Conservation (phyloP, 2,888 invertebrate genomes). For the Criorhina ranunculi region DNA sequence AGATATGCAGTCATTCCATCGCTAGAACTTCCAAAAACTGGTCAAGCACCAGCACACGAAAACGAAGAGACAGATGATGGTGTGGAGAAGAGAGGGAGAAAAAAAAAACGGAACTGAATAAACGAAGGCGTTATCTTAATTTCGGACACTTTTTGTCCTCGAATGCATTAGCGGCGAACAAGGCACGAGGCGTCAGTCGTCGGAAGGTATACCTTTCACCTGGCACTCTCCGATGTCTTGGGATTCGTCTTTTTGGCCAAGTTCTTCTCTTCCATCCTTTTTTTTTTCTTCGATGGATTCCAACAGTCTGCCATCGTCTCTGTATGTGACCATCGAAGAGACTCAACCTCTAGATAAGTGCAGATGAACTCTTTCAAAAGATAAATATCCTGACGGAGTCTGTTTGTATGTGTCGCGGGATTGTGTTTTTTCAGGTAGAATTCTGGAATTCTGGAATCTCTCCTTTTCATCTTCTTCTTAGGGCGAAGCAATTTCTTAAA, state of each 20-base stretch:
- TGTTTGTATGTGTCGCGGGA: conserved; percentile 20
- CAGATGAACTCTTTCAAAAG: conserved; percentile 71
- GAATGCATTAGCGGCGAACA: conserved; percentile 78
- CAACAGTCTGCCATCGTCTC: conserved; percentile 18
- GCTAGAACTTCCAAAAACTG: conserved; percentile 43
- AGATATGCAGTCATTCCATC: conserved; percentile 61
- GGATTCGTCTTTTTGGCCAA: conserved; percentile 10
- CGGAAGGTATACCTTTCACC: conserved; percentile 72
- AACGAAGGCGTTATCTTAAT: conserved; percentile 78
- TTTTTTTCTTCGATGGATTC: conserved; percentile 32
- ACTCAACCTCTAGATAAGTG: conserved; percentile 60
- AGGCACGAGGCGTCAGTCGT: conserved; percentile 79
- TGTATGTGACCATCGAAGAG: conserved; percentile 32
- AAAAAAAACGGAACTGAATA: conserved; percentile 74
- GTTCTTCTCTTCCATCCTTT: conserved; percentile 2
- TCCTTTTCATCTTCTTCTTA: conserved; percentile 7
- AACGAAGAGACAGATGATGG: conserved; percentile 51
- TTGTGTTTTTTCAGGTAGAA: conserved; percentile 58
- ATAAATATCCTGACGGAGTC: conserved; percentile 62
- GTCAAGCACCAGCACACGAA: conserved; percentile 8
- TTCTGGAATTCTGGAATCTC: conserved; percentile 17
- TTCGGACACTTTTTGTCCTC: conserved; percentile 78
- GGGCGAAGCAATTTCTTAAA: conserved; percentile 52
- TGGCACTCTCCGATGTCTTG: conserved; percentile 30
- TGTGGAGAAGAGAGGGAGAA: neutral